Evolutionary conservation across 2,888 invertebrate species (phyloP).

Genomic region (Gymnoscelis rufifasciata): DNA sequence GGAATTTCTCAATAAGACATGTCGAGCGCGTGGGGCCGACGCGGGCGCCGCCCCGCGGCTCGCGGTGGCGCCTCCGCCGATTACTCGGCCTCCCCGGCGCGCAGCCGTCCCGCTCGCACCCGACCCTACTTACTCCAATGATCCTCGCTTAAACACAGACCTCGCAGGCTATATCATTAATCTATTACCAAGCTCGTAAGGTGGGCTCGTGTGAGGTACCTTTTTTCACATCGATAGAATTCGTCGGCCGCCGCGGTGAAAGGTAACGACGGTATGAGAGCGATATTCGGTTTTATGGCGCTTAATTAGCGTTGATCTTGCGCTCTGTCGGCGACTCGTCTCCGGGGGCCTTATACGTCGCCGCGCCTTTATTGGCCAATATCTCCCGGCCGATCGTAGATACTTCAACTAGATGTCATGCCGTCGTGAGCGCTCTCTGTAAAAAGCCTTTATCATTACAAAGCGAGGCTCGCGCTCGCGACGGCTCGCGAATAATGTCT

Average conservation of each 20-base stretch:
- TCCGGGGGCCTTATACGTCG: constrained; percentile 53
- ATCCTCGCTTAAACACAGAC: constrained; percentile 61
- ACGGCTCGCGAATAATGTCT: constrained; percentile 22
- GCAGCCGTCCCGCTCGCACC: constrained; percentile 40
- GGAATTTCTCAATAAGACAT: constrained; percentile 76
- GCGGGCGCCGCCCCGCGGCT: constrained; percentile 69
- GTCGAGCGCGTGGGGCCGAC: constrained; percentile 69
- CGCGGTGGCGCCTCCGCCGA: constrained; percentile 67
- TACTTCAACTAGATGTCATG: constrained; percentile 57
- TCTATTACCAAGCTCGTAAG: constrained; percentile 66
- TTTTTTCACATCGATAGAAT: constrained; percentile 57
- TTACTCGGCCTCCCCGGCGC: constrained; percentile 40
- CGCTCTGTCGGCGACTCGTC: constrained; percentile 56
- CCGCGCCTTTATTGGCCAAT: constrained; percentile 57
- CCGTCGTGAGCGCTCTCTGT: constrained; percentile 33
- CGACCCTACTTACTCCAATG: constrained; percentile 41
- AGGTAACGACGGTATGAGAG: constrained; percentile 61
- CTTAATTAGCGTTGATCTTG: constrained; percentile 72
- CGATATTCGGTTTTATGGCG: constrained; percentile 72
- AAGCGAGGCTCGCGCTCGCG: constrained; percentile 15
- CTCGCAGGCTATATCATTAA: constrained; percentile 73
- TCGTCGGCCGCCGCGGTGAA: constrained; percentile 59
- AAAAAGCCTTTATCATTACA: constrained; percentile 39
- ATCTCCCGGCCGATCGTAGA: constrained; percentile 54
- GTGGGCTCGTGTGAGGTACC: constrained; percentile 57